Percentiles rank a stretch among this genome's conserved stretches.
These are phyloP conservation scores for Parauchenoglanis ngamensis DNA, from an alignment of 2,797 vertebrate genomes.

Conservation along the genomic window DNA sequence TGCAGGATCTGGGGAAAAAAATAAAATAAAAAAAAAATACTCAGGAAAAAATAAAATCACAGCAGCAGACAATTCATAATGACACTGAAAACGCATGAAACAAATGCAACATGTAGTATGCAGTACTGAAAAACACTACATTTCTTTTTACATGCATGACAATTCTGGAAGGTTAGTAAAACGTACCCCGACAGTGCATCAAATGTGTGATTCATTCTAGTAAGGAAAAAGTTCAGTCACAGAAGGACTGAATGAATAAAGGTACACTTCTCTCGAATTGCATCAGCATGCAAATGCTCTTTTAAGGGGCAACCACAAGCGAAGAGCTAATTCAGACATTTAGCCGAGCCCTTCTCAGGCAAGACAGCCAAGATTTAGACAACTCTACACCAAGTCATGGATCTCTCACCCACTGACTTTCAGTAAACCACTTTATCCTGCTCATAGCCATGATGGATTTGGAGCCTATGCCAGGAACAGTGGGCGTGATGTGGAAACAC, in stretches of 20 bases:
- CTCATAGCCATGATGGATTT: neutral
- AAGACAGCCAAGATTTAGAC: neutral
- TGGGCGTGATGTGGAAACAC: neutral
- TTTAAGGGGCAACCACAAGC: neutral
- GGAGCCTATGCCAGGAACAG: neutral
- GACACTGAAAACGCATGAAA: neutral
- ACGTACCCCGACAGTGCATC: neutral
- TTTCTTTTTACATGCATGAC: neutral
- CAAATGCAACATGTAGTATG: neutral
- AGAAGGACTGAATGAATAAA: neutral
- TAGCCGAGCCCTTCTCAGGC: neutral
- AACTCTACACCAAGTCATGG: neutral
- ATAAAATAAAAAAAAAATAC: conserved; percentile 8
- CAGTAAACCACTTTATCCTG: neutral
- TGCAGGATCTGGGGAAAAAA: conserved; percentile 70
- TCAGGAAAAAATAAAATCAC: neutral
- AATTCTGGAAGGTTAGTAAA: neutral
- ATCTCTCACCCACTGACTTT: neutral
- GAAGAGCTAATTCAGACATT: neutral
- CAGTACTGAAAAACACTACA: neutral
- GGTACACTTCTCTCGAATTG: neutral
- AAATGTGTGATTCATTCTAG: conserved; percentile 16
- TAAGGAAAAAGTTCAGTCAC: conserved; percentile 4
- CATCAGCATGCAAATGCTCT: conserved; percentile 30
- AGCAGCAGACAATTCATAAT: neutral